These are phyloP conservation scores for Apodemia mormo DNA, from an alignment of 2,888 invertebrate genomes.

Conservation along the genomic window DNA sequence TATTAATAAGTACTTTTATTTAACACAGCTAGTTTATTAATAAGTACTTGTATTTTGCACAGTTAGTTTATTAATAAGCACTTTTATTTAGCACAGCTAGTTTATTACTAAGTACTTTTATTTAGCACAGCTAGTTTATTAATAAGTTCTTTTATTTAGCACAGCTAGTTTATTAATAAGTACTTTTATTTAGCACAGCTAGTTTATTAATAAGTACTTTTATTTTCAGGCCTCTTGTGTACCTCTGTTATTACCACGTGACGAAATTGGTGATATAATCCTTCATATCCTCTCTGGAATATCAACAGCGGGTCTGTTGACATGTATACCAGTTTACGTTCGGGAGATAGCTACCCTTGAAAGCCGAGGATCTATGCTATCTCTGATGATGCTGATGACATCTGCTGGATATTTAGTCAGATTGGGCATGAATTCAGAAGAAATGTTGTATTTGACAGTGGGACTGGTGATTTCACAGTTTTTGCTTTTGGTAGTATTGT, in stretches of 20 bases:
- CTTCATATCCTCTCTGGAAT: conserved; percentile 57
- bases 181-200: too few relatives aligned
- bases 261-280: conserved; percentile 44
- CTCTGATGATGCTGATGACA: conserved; percentile 53
- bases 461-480: conserved; percentile 55
- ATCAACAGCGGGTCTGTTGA: conserved; percentile 58
- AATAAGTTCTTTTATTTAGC: too few relatives aligned
- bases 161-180: too few relatives aligned
- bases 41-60: too few relatives aligned
- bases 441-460: conserved; percentile 54
- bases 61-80: too few relatives aligned
- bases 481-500: conserved; percentile 48
- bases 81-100: too few relatives aligned
- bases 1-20: too few relatives aligned
- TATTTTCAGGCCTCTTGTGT: conserved; percentile 57
- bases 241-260: conserved; percentile 52
- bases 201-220: background rate
- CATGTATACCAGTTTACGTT: conserved; percentile 58
- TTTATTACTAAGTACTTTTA: too few relatives aligned
- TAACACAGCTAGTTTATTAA: too few relatives aligned
- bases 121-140: too few relatives aligned
- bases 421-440: conserved; percentile 48
- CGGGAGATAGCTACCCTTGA: conserved; percentile 51
- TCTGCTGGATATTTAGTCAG: conserved; percentile 56
- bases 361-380: conserved; percentile 47